phyloP scores from a whole-genome alignment of 2,113 vertebrate genomes.

The Podocnemis expansa region DNA sequence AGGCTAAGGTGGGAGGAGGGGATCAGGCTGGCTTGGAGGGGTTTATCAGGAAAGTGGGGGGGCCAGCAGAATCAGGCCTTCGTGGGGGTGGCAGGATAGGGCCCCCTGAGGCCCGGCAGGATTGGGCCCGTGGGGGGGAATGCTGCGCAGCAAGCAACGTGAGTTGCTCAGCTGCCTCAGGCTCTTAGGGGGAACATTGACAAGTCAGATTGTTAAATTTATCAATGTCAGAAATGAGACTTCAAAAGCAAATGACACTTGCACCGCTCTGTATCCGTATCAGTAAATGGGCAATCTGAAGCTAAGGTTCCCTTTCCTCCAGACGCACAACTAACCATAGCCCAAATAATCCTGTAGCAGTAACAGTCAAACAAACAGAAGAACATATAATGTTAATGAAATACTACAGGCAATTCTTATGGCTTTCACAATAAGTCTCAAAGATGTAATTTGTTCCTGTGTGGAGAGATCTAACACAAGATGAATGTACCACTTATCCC shows the following conservation, averaged over 20 bases:
- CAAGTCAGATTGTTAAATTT: background rate
- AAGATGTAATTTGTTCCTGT: background rate
- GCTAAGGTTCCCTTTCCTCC: background rate
- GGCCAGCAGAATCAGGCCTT: too few relatives aligned
- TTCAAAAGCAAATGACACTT: background rate
- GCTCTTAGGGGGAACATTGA: too few relatives aligned
- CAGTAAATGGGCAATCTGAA: background rate
- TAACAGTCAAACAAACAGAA: background rate
- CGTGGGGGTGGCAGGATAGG: too few relatives aligned
- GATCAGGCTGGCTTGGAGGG: too few relatives aligned
- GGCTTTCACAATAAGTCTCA: background rate
- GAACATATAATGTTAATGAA: background rate
- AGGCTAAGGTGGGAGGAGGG: too few relatives aligned
- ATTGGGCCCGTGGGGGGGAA: too few relatives aligned
- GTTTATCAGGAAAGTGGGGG: too few relatives aligned
- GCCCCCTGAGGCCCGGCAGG: too few relatives aligned
- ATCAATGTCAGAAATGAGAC: background rate
- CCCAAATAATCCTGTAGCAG: background rate
- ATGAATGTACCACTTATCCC: background rate
- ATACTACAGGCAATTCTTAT: background rate
- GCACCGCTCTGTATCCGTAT: background rate
- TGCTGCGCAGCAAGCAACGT: too few relatives aligned
- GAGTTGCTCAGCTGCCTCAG: too few relatives aligned
- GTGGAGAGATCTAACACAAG: background rate
- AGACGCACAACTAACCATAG: background rate